Evolutionary conservation across 2,797 vertebrate genomes (phyloP), one percentile per base, ranked within the genome.

Genomic region (Remorina albescens): DNA sequence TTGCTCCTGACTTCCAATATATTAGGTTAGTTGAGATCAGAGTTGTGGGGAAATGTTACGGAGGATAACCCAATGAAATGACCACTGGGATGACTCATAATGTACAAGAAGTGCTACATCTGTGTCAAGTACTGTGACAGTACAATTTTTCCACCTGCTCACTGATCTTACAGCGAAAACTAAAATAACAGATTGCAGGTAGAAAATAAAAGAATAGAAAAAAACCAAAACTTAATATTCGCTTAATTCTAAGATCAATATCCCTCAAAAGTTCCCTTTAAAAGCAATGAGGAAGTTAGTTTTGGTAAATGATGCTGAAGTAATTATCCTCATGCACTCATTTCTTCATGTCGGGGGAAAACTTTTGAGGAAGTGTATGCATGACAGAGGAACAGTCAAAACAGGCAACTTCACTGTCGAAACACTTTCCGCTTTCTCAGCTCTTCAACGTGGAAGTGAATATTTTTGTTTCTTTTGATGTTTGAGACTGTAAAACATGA

Each of bases 321-420:
- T 30, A 55, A 72, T 66, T 57, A 46, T 34, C 28, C 16, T 9
- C 50, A 23, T 75, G 44, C 36, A 46, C 42, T 76, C 39, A 76
- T 94, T 94, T 91, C 92, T 78, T 86, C 80, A 95, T 81, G 41
- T 73, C 66, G 80, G 83, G 57, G 71, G 18, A 81, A 34, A 8
- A 1, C 4, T 49, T 88, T 82, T 88, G 84, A 89, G 94, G 94
- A 95, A 95, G 93, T 91, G 67, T 36, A 76, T n/a, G 46, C 30
- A 53, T 57, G 65, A 65, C 77, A 71, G 72, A 86, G 82, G 86
- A 92, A 89, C 75, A 86, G 71, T 84, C 81, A 58, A 85, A 88
- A 80, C 60, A 76, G 73, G 86, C 55, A 88, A 88, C 72, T 88
- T 67, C 80, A 23, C 30, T 93, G 85, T 89, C 8, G 82, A 88